These are phyloP conservation scores for Geodia barretti DNA, from an alignment of 37 sponge, comb jelly and placozoan genomes.

Conservation along the genomic window DNA sequence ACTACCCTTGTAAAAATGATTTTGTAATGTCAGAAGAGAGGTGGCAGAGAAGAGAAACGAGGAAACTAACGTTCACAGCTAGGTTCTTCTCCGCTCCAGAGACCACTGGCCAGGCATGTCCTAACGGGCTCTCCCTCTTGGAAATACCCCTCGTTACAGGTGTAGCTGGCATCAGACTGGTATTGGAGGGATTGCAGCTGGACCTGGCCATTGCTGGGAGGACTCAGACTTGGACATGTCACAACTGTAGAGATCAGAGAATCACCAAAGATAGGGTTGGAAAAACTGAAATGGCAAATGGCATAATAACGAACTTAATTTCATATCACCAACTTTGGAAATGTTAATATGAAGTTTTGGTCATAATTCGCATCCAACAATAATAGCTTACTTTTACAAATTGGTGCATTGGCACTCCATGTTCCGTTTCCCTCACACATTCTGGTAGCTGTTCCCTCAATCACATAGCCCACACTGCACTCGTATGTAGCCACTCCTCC, in stretches of 20 bases:
- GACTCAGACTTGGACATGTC: neutral
- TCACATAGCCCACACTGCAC: neutral
- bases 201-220: neutral
- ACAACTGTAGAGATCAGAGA: neutral
- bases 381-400: constrained; percentile 1
- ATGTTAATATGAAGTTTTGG: neutral
- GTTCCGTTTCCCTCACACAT: constrained; percentile 27
- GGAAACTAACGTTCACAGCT: neutral
- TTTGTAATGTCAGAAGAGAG: constrained; percentile 14
- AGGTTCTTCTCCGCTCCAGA: neutral
- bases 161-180: neutral
- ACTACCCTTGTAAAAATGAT: neutral
- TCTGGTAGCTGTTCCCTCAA: constrained; percentile 26
- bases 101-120: constrained; percentile 4
- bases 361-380: neutral
- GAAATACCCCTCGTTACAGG: constrained; percentile 9
- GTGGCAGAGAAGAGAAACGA: neutral
- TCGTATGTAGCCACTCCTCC: neutral
- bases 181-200: neutral
- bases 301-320: neutral
- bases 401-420: constrained; percentile 27
- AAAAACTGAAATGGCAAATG: no score
- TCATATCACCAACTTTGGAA: neutral
- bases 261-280: no score
- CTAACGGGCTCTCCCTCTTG: constrained; percentile 5